Evolutionary conservation across 2,888 invertebrate species (phyloP).

Genomic region (Drosophila anomelani): DNA sequence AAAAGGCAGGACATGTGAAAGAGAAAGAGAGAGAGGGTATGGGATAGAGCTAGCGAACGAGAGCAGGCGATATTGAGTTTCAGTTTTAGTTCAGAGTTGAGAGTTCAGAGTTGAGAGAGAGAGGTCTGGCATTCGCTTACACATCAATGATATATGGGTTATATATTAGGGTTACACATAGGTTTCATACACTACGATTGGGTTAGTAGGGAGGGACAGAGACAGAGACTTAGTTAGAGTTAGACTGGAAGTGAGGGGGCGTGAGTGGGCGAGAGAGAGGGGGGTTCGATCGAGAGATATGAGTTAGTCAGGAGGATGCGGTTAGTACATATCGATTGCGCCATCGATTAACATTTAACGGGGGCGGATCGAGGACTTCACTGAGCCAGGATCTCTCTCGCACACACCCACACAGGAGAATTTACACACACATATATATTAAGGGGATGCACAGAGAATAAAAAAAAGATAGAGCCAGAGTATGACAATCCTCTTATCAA

Average conservation of each 20-base stretch:
- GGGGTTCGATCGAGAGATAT: conserved; percentile 31
- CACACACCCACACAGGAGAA: conserved; percentile 23
- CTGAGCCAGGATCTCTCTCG: conserved; percentile 22
- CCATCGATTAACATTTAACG: conserved; percentile 2
- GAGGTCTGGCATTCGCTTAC: conserved; percentile 55
- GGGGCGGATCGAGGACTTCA: conserved; percentile 15
- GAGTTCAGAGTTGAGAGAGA: conserved; percentile 20
- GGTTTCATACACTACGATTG: conserved; percentile 45
- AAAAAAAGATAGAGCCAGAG: neutral
- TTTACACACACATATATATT: conserved; percentile 30
- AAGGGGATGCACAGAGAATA: conserved; percentile 25
- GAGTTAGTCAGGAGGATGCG: conserved; percentile 32
- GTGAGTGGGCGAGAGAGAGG: conserved; percentile 19
- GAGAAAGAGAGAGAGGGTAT: conserved; percentile 17
- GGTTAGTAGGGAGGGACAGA: conserved; percentile 8
- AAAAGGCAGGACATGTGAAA: neutral
- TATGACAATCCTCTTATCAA: no score
- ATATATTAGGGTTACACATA: conserved; percentile 39
- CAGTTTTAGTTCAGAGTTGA: conserved; percentile 19
- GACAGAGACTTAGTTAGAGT: conserved; percentile 6
- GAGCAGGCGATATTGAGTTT: conserved; percentile 41
- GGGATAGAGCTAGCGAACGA: conserved; percentile 37
- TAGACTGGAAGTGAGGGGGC: neutral
- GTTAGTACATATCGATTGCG: conserved; percentile 23
- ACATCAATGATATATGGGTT: conserved; percentile 50